These are phyloP conservation scores for Zoroaster sp. DNA, from an alignment of 53 echinoderm and acorn worm genomes.

Conservation along the genomic window DNA sequence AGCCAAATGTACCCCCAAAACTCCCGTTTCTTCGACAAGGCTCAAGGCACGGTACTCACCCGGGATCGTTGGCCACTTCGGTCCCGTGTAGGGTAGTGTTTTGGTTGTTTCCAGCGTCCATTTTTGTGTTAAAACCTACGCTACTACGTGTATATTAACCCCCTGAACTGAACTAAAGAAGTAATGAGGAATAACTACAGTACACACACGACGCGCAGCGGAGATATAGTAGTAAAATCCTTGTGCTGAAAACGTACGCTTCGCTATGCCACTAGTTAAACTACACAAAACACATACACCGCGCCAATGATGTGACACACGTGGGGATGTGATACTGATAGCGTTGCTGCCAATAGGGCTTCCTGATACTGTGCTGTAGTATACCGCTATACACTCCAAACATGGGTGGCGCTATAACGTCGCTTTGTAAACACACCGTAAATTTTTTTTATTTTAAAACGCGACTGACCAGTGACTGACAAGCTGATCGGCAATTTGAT, in stretches of 20 bases:
- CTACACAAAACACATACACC: conserved; percentile 14
- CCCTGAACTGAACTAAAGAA: conserved; percentile 44
- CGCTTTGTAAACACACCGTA: conserved; percentile 10
- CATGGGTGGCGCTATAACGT: conserved; percentile 46
- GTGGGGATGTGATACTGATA: not conserved
- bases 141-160: conserved; percentile 51
- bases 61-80: conserved; percentile 69
- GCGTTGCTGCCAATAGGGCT: not conserved
- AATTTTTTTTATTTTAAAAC: not conserved
- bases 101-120: conserved; percentile 66
- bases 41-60: conserved; percentile 53
- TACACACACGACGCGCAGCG: not conserved
- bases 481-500: conserved; percentile 29
- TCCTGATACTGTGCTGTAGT: not conserved
- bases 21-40: not conserved
- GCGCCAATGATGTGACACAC: conserved; percentile 41
- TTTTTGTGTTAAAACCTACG: conserved; percentile 57
- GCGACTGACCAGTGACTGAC: conserved; percentile 52
- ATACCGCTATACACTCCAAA: not conserved
- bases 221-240: conserved; percentile 3
- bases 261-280: conserved; percentile 23
- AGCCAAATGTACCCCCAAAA: not conserved
- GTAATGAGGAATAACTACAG: conserved; percentile 34
- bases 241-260: conserved; percentile 15
- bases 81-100: conserved; percentile 45